A percentile compares a stretch with the other conserved stretches of the same genome.
Conservation (phyloP, 2,113 vertebrate species). For the Spheniscus mendiculus region DNA sequence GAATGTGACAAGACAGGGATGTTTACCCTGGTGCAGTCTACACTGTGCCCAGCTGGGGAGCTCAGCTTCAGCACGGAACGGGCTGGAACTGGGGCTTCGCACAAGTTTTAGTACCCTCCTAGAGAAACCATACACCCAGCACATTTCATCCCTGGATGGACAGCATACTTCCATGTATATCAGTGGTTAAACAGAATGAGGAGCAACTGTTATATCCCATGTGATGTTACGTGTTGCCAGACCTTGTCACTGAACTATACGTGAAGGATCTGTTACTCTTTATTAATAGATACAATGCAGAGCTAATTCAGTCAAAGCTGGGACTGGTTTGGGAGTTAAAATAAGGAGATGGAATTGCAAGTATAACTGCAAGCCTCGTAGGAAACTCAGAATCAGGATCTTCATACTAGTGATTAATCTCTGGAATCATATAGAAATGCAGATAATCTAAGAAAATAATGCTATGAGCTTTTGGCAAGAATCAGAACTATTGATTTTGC, state of each 20-base stretch:
- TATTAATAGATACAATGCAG: neutral
- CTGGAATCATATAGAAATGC: neutral
- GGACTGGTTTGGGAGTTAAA: neutral
- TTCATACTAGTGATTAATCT: neutral
- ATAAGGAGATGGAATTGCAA: neutral
- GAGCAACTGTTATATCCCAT: neutral
- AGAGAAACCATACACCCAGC: neutral
- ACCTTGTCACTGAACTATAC: neutral
- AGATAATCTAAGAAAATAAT: neutral
- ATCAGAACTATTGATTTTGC: constrained; percentile 2
- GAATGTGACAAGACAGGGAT: neutral
- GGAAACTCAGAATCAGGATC: neutral
- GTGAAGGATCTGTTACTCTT: neutral
- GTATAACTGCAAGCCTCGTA: neutral
- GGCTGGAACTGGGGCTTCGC: neutral
- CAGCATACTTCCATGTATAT: neutral
- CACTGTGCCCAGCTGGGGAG: neutral
- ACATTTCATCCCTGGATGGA: neutral
- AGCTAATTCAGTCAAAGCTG: neutral
- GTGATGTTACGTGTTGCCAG: neutral
- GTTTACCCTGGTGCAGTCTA: neutral
- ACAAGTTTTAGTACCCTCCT: neutral
- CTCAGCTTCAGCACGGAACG: neutral
- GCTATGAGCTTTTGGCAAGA: neutral
- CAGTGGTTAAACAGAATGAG: neutral